phyloP scores from a whole-genome alignment of 2,113 vertebrate genomes.

The Austrofundulus limnaeus region DNA sequence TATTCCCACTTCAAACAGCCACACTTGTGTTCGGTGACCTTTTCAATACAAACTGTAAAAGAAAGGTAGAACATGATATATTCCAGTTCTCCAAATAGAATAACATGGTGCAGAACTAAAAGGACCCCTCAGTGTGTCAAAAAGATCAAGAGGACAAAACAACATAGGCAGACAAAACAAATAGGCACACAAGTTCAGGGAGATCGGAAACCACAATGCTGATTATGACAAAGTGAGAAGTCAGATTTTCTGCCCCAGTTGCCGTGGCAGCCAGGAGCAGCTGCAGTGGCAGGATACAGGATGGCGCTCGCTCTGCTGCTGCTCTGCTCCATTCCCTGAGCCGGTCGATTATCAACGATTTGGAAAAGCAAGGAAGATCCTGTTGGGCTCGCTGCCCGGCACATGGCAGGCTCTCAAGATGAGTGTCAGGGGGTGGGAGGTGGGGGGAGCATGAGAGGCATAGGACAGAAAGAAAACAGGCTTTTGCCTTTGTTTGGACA shows the following conservation, averaged over 20 bases:
- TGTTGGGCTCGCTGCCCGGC: constrained; percentile 42
- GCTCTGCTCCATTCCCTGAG: constrained; percentile 46
- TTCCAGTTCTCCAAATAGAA: too few species aligned
- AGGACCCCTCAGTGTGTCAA: not conserved
- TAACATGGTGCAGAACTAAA: not conserved
- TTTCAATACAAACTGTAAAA: constrained; percentile 35
- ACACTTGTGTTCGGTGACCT: constrained; percentile 44
- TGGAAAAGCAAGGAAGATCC: constrained; percentile 54
- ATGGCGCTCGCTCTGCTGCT: constrained; percentile 39
- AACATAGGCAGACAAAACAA: constrained; percentile 2
- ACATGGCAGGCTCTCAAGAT: constrained; percentile 16
- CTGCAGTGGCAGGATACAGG: constrained; percentile 56
- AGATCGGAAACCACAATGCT: constrained; percentile 36
- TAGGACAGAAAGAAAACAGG: constrained; percentile 10
- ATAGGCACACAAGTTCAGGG: constrained; percentile 16
- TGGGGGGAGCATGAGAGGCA: not conserved
- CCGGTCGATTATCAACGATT: constrained; percentile 66
- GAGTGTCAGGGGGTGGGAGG: not conserved
- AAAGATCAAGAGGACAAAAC: not conserved
- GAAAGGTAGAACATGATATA: constrained; percentile 1
- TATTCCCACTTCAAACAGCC: constrained; percentile 7
- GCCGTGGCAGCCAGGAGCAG: constrained; percentile 63
- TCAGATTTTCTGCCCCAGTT: constrained; percentile 78
- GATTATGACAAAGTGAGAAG: constrained; percentile 62
- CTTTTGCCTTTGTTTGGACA: constrained; percentile 18